A percentile compares a stretch with the other conserved stretches of the same genome.
Evolutionary conservation across 2,113 vertebrate species (phyloP).

Genomic region (Pachycephala philippinensis): DNA sequence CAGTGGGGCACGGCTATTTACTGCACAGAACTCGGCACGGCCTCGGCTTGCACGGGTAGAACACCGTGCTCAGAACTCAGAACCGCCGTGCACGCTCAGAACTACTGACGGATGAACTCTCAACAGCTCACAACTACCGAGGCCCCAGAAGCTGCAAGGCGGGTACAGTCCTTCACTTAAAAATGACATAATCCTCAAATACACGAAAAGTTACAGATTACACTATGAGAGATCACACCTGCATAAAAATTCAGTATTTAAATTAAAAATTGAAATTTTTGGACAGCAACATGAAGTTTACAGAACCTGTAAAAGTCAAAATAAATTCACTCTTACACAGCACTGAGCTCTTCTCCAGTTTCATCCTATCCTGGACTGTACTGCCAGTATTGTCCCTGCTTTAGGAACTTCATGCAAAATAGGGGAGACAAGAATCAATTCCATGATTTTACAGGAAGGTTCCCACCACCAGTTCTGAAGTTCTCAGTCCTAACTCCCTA

Average conservation of each 20-base stretch:
- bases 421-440: background rate
- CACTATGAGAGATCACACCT: background rate
- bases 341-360: background rate
- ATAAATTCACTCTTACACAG: background rate
- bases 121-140: background rate
- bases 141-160: background rate
- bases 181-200: background rate
- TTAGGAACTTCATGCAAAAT: background rate
- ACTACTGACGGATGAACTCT: background rate
- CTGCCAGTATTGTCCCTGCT: background rate
- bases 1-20: background rate
- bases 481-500: background rate
- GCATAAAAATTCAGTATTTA: background rate
- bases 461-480: background rate
- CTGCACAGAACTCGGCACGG: fast-evolving
- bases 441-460: background rate
- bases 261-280: background rate
- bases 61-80: background rate
- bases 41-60: background rate
- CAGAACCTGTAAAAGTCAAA: background rate
- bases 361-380: background rate
- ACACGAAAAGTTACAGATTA: fast-evolving
- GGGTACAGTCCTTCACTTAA: background rate
- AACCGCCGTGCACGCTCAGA: background rate
- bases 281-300: background rate